phyloP scores from a whole-genome alignment of 2,888 invertebrate species.

The Andrena camellia region DNA sequence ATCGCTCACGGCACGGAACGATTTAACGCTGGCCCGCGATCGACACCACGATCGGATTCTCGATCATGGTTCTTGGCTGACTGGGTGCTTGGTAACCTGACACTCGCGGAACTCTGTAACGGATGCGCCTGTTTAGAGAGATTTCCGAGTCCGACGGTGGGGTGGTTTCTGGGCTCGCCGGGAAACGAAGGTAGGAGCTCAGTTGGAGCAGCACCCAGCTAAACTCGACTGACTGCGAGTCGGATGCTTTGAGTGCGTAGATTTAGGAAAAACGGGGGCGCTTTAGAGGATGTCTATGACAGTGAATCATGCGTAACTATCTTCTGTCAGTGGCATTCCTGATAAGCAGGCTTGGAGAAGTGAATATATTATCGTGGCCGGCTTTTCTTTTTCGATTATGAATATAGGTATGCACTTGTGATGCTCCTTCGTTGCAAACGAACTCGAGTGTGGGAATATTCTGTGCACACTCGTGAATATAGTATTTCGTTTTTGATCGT shows the following conservation, averaged over 20 bases:
- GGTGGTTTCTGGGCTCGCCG: background rate
- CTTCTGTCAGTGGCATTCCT: no score
- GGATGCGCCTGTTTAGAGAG: conserved; percentile 6
- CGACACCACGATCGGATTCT: conserved; percentile 47
- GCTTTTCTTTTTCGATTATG: background rate
- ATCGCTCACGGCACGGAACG: conserved; percentile 16
- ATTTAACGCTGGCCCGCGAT: conserved; percentile 50
- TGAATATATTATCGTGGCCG: background rate
- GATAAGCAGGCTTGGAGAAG: background rate
- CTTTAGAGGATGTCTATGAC: no score
- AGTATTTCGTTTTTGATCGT: conserved; percentile 7
- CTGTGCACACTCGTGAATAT: background rate
- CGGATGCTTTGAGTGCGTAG: background rate
- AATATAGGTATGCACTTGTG: background rate
- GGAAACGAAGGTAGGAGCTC: no score
- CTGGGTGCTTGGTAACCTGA: conserved; percentile 23
- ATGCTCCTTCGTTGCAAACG: background rate
- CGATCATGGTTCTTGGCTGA: conserved; percentile 51
- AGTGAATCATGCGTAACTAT: no score
- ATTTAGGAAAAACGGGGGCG: no score
- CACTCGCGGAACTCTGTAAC: conserved; percentile 36
- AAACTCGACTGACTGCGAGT: background rate
- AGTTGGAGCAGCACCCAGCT: no score
- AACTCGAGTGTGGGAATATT: background rate
- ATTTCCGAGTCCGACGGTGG: background rate